Evolutionary conservation across 2,797 vertebrate species (phyloP).

Genomic region (Chelon labrosus): DNA sequence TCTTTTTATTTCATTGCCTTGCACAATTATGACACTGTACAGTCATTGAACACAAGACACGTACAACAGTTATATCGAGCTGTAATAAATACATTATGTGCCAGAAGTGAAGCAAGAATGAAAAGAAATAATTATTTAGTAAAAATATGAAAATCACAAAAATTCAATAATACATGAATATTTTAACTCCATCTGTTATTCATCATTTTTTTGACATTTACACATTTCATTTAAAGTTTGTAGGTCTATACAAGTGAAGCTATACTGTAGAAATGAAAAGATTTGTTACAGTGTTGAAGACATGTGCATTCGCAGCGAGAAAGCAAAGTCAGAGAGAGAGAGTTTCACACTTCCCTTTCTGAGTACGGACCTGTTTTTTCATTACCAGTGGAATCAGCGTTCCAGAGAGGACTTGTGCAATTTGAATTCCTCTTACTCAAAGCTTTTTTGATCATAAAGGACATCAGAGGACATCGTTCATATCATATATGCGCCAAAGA

Average conservation of each 20-base stretch:
- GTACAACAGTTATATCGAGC: background rate
- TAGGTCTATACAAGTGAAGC: background rate
- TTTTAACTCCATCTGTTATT: background rate
- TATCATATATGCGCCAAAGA: constrained; percentile 84
- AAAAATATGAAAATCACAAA: constrained; percentile 16
- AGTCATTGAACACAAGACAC: constrained; percentile 14
- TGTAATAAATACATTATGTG: constrained; percentile 53
- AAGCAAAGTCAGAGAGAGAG: background rate
- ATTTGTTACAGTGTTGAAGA: background rate
- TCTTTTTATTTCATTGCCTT: constrained; percentile 42
- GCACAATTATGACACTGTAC: background rate
- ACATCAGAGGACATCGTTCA: constrained; percentile 42
- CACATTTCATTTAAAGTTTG: background rate
- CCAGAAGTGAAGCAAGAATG: constrained; percentile 11
- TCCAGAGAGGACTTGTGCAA: background rate
- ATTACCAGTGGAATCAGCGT: constrained; percentile 2
- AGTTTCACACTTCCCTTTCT: constrained; percentile 7
- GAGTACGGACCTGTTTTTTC: background rate
- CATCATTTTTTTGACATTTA: constrained; percentile 1
- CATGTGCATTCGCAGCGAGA: background rate
- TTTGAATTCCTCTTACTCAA: background rate
- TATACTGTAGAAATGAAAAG: background rate
- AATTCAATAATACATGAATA: background rate
- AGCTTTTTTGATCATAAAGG: background rate
- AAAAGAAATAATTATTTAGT: constrained; percentile 6